Evolutionary conservation across 2,113 vertebrate species (phyloP), one percentile per base, ranked within the genome.

Genomic region (Thunnus thynnus): DNA sequence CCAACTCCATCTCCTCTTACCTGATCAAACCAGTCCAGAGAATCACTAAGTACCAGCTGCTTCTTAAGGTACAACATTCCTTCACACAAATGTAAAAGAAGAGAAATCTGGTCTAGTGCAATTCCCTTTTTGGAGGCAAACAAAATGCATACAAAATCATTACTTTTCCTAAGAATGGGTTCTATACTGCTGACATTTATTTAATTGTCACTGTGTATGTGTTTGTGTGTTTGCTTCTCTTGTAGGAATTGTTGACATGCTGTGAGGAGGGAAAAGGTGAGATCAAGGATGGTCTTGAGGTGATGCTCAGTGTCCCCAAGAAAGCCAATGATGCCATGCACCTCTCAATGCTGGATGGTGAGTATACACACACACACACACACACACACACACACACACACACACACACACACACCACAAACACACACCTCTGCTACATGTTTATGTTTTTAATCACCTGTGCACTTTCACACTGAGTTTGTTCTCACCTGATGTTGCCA

Each of bases 291-390:
- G 98, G 98, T 36, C 95, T 99, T 12, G 98, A 99, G 86, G 98
- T 99, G 81, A 99, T 99, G 98, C 96, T 99, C 51, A 99, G 98
- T 12, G 98, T 99, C 75, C 98, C 98, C n/a, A 99, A 99, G 92
- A 96, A 94, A 94, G 98, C 98, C 91, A 99, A 99, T 3, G 98
- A 99, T 57, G 98, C 98, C 89, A 99, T 99, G 98, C 98, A 99
- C 90, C 97, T 99, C 76, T 99, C 98, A 82, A 99, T 99, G 98
- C 95, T 99, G 88, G 98, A 99, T 95, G 98, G 98, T 99, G 88
- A 52, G 90, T 13, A 10, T 0, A 79, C 4, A 14, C 54, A 50
- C 48, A 30, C 17, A 44, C 22, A 52, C 36, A 46, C 16, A 46
- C 44, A 47, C 67, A 46, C 16, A 55, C 16, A 66, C 32, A 57